Percentiles rank a stretch among this genome's conserved stretches.
These are phyloP conservation scores for Arremon brunneinucha DNA, from an alignment of 2,797 vertebrate genomes.

Conservation along the genomic window DNA sequence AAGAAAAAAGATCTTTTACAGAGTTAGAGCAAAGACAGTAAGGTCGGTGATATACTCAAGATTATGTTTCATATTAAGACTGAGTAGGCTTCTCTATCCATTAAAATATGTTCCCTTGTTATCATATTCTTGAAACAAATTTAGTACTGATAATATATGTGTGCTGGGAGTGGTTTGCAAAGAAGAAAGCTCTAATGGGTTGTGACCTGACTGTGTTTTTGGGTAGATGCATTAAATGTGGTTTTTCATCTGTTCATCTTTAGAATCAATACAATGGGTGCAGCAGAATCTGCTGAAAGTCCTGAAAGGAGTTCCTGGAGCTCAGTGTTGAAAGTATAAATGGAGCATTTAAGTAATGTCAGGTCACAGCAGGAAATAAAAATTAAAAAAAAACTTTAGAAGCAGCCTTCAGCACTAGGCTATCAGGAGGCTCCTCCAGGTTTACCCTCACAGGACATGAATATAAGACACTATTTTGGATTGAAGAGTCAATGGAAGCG, in stretches of 20 bases:
- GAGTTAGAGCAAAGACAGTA: neutral
- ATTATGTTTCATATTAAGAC: neutral
- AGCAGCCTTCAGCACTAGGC: neutral
- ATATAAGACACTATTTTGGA: neutral
- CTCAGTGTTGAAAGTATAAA: neutral
- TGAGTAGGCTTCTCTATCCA: neutral
- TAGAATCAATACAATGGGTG: neutral
- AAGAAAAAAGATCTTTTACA: neutral
- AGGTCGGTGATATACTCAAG: neutral
- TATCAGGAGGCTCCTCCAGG: neutral
- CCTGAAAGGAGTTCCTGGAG: neutral
- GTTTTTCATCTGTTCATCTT: neutral
- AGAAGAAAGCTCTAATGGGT: neutral
- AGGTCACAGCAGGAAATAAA: neutral
- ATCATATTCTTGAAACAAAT: neutral
- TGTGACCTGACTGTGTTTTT: neutral
- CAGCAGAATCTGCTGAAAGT: neutral
- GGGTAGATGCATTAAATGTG: neutral
- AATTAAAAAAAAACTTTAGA: neutral
- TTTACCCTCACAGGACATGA: neutral
- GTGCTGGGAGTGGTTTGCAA: neutral
- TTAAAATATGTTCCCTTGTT: neutral
- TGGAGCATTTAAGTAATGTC: neutral
- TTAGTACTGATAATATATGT: neutral
- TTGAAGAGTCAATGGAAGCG: neutral